Evolutionary conservation across 2,888 invertebrate genomes (phyloP).

Genomic region (Hydropsyche betteni): DNA sequence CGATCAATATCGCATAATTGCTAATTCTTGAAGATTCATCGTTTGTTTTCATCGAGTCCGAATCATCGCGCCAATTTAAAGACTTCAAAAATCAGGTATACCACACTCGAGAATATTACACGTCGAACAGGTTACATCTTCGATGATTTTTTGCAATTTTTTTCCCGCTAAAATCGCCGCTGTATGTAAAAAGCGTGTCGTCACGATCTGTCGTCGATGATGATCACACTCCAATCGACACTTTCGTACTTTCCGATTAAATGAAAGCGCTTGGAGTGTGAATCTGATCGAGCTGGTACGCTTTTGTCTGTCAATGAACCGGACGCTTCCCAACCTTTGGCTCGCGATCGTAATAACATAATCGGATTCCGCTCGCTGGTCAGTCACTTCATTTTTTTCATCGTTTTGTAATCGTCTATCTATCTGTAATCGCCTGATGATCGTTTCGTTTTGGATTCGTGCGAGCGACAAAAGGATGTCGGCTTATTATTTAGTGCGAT

Average conservation of each 20-base stretch:
- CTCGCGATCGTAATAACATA: neutral
- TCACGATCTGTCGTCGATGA: constrained; percentile 12
- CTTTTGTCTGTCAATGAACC: constrained; percentile 29
- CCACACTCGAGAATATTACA: too few species aligned
- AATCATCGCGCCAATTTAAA: too few species aligned
- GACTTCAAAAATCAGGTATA: too few species aligned
- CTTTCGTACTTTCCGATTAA: neutral
- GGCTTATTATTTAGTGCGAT: too few species aligned
- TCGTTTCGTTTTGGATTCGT: too few species aligned
- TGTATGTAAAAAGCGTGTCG: constrained; percentile 10
- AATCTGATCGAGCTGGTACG: neutral
- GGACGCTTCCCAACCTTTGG: constrained; percentile 13
- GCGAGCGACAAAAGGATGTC: too few species aligned
- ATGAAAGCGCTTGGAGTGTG: constrained; percentile 1
- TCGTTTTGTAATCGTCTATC: too few species aligned
- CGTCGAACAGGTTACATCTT: neutral
- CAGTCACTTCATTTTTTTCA: neutral
- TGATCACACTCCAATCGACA: constrained; percentile 17
- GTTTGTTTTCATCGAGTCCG: too few species aligned
- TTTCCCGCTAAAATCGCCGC: neutral
- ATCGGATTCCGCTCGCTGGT: constrained; percentile 5
- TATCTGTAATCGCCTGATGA: too few species aligned
- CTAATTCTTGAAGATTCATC: too few species aligned
- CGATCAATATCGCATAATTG: too few species aligned
- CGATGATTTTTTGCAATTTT: constrained; percentile 24